Conservation (phyloP, 2,888 invertebrate species). For the Erebia ligea region DNA sequence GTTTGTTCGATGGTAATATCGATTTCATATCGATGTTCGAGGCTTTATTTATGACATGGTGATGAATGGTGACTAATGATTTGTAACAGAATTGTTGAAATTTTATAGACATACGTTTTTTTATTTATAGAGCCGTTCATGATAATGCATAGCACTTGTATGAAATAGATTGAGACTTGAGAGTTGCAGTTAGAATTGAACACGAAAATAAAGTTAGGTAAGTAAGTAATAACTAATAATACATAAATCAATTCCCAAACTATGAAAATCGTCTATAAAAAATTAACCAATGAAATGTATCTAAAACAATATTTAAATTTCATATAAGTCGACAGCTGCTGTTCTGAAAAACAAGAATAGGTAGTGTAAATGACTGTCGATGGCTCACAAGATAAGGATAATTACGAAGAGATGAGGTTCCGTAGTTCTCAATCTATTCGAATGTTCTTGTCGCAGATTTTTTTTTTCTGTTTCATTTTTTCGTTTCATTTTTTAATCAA, state of each 20-base stretch:
- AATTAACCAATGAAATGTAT: too few species aligned
- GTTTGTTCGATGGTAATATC: constrained; percentile 54
- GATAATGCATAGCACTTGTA: too few species aligned
- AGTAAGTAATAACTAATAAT: too few species aligned
- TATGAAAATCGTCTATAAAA: too few species aligned
- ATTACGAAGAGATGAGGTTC: neutral
- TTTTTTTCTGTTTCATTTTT: too few species aligned
- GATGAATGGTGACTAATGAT: neutral
- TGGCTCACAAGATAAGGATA: constrained; percentile 37
- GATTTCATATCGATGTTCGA: constrained; percentile 20
- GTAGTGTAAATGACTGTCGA: constrained; percentile 35
- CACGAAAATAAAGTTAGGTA: too few species aligned
- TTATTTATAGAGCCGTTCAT: neutral
- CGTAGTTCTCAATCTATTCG: neutral
- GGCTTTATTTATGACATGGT: constrained; percentile 44
- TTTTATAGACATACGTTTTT: neutral
- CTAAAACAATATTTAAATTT: neutral
- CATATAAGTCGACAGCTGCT: constrained; percentile 38
- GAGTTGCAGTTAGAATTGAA: too few species aligned
- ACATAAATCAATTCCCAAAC: too few species aligned
- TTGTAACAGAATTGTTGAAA: too few species aligned
- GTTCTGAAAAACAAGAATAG: constrained; percentile 28
- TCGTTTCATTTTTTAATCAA: too few species aligned
- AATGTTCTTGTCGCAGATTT: too few species aligned
- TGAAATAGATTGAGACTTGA: too few species aligned